Conservation (phyloP, 2,113 vertebrate genomes). For the Caranx ignobilis region DNA sequence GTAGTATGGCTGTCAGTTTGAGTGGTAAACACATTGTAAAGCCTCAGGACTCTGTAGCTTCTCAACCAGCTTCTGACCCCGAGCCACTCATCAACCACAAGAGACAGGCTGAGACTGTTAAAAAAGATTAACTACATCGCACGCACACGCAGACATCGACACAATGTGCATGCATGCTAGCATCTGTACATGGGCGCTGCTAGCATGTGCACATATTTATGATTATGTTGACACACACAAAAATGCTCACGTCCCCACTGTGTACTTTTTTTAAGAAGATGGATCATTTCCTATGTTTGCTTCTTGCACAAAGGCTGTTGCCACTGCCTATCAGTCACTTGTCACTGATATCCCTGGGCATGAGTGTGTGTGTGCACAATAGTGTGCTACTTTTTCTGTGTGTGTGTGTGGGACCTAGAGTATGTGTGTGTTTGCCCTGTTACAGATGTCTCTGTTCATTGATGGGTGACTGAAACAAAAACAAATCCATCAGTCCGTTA, state of each 20-base stretch:
- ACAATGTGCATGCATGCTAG: neutral
- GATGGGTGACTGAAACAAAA: constrained; percentile 82
- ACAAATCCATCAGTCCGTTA: constrained; percentile 82
- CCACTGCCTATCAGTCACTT: constrained; percentile 59
- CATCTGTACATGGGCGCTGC: neutral
- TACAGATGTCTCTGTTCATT: constrained; percentile 79
- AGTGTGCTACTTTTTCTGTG: constrained; percentile 24
- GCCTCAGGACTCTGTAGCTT: constrained; percentile 70
- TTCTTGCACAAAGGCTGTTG: constrained; percentile 51
- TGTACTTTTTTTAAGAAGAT: constrained; percentile 35
- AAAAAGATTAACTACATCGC: constrained; percentile 63
- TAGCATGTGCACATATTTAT: constrained; percentile 1
- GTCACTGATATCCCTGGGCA: constrained; percentile 63
- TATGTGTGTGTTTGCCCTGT: constrained; percentile 52
- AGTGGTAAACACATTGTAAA: constrained; percentile 82
- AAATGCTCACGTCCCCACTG: neutral
- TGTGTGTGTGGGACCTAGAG: constrained; percentile 5
- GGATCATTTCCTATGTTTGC: constrained; percentile 48
- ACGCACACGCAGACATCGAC: neutral
- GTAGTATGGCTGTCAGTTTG: constrained; percentile 75
- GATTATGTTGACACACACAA: neutral
- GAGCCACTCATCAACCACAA: constrained; percentile 74
- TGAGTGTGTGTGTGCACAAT: constrained; percentile 25
- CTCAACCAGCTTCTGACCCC: constrained; percentile 70
- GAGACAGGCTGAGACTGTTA: constrained; percentile 61